Evolutionary conservation across 2,113 vertebrate genomes (phyloP).

Genomic region (Carettochelys insculpta): DNA sequence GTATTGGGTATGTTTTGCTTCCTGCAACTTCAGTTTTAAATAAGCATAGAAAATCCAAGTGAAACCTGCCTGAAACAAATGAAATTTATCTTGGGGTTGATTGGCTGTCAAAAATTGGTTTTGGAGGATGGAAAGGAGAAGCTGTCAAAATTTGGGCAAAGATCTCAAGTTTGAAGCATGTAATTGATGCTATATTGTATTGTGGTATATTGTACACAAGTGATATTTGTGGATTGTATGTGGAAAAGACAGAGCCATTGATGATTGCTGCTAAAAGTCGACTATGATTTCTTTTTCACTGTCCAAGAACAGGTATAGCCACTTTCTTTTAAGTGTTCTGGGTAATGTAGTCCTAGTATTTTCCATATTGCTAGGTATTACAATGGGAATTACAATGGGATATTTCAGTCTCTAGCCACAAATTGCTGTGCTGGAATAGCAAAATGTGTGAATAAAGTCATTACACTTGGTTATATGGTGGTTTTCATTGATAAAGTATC

Average conservation of each 20-base stretch:
- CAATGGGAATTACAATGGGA: background rate
- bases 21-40: slow-evolving; percentile 36
- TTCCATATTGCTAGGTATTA: background rate
- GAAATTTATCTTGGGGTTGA: background rate
- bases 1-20: slow-evolving; percentile 48
- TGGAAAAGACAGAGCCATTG: background rate
- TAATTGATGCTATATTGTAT: accelerated
- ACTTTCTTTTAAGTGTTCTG: background rate
- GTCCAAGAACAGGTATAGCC: background rate
- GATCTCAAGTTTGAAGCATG: background rate
- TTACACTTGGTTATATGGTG: background rate
- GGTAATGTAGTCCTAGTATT: accelerated
- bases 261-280: background rate
- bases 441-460: background rate
- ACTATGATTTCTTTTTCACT: background rate
- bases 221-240: background rate
- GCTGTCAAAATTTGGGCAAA: background rate
- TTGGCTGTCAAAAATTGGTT: background rate
- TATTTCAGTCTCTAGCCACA: background rate
- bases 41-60: background rate
- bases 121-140: background rate
- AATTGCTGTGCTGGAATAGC: background rate
- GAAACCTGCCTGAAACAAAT: background rate
- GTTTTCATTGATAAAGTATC: background rate
- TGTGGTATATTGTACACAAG: background rate